Base-by-base conservation (phyloP, 2,797 vertebrate genomes). In the Columba guinea region DNA sequence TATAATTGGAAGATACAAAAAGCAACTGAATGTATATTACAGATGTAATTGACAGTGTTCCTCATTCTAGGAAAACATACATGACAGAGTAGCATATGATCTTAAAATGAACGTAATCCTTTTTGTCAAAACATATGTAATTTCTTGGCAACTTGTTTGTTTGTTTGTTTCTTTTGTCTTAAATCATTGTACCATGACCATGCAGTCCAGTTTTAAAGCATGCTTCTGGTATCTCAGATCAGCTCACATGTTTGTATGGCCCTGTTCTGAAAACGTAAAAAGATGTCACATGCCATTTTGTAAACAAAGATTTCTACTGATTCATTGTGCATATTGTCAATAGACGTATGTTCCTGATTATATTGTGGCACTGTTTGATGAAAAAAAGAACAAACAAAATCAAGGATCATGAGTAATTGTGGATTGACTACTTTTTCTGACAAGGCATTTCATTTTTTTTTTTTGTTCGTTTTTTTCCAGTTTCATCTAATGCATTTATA, bases 221-320 rank as follows among this genome's bases (percentile, higher is more conserved):
- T 69, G 37, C 51, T 92, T 67, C 52, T 78, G 32, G 84, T 71
- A 41, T 59, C 70, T 70, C 24, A 24, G 35, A 81, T 67, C 16
- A 75, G 62, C 62, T 84, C 59, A 26, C 3, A 1, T 64, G 55
- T 87, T 85, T 87, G 63, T 94, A 56, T 94, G 76, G 94, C 94
- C 86, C 73, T 86, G 71, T 90, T 92, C 52, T 84, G 87, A 96
- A 85, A 97, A 97, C 97, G 97, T 98, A 98, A 98, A 98, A 96
- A 97, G 97, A 98, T 71, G 97, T 89, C 69, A 89, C 78, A 30
- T 89, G 58, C 77, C 69, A 27, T 80, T 90, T 87, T 78, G 9
- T 77, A 30, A 77, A 37, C 69, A 92, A 97, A 81, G 60, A 97
- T 94, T 97, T 97, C 98, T 99, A 98, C 98, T 98, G 98, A 98